These are phyloP conservation scores for Chaunax sp. DNA, from an alignment of 2,797 vertebrate genomes.

Conservation along the genomic window DNA sequence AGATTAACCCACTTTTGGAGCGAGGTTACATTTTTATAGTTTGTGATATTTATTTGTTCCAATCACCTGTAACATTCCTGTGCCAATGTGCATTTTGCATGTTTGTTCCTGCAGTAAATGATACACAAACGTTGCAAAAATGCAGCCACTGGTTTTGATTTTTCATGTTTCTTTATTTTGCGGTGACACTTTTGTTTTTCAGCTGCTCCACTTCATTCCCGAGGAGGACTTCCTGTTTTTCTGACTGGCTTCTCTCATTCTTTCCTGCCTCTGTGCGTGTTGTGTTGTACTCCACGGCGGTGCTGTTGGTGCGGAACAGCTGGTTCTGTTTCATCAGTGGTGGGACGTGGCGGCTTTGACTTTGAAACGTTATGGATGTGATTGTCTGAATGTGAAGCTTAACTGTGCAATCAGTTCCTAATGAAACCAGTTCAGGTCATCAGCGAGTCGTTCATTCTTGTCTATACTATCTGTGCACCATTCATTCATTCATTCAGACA, in stretches of 20 bases:
- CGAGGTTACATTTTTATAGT: too few species aligned
- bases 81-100: background rate
- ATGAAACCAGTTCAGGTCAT: background rate
- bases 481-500: too few species aligned
- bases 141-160: background rate
- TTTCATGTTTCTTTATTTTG: slow-evolving; percentile 16
- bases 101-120: background rate
- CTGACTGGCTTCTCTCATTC: slow-evolving; percentile 49
- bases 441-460: too few species aligned
- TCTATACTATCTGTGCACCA: too few species aligned
- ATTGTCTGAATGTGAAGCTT: background rate
- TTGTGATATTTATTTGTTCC: background rate
- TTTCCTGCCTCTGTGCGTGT: slow-evolving; percentile 55
- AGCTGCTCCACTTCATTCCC: slow-evolving; percentile 51
- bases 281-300: slow-evolving; percentile 7
- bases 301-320: slow-evolving; percentile 16
- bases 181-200: slow-evolving; percentile 36
- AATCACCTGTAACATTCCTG: background rate
- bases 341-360: slow-evolving; percentile 6
- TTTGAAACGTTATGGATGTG: slow-evolving; percentile 1
- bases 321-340: slow-evolving; percentile 1
- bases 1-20: background rate
- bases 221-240: slow-evolving; percentile 72
- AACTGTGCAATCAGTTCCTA: too few species aligned
- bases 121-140: background rate